These are phyloP conservation scores for Galago senegalensis DNA, from an alignment of 2,797 vertebrate genomes.

Conservation along the genomic window DNA sequence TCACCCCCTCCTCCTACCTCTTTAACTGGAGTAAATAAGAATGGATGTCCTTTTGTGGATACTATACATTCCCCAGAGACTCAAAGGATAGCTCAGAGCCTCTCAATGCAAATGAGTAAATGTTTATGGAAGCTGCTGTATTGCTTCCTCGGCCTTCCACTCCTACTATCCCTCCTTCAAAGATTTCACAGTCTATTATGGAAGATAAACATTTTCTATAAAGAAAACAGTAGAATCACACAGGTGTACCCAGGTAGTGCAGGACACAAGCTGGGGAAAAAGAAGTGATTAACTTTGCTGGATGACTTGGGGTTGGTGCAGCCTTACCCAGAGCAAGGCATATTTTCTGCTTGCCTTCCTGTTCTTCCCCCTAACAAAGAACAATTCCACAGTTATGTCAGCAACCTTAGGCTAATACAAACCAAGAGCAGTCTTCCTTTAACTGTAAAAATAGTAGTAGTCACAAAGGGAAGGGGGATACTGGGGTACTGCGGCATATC, in stretches of 20 bases:
- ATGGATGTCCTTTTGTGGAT: neutral
- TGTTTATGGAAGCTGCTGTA: neutral
- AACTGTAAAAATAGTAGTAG: neutral
- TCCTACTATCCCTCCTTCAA: neutral
- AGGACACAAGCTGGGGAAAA: neutral
- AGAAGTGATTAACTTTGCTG: neutral
- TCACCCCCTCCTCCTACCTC: neutral
- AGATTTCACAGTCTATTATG: neutral
- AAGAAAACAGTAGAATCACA: neutral
- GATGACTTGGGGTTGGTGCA: neutral
- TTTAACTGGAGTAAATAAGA: neutral
- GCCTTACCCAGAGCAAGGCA: neutral
- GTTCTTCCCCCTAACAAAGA: neutral
- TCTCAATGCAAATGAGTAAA: neutral
- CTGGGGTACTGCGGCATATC: accelerated
- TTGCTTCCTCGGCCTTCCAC: neutral
- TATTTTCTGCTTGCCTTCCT: neutral
- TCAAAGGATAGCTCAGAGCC: neutral
- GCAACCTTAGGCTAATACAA: neutral
- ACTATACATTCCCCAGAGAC: neutral
- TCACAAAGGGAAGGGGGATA: neutral
- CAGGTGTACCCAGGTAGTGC: neutral
- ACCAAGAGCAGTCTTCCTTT: neutral
- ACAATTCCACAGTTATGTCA: neutral
- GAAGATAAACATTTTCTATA: conserved; percentile 41